Base-by-base conservation (phyloP, 2,888 invertebrate genomes). In the Protophormia terraenovae region DNA sequence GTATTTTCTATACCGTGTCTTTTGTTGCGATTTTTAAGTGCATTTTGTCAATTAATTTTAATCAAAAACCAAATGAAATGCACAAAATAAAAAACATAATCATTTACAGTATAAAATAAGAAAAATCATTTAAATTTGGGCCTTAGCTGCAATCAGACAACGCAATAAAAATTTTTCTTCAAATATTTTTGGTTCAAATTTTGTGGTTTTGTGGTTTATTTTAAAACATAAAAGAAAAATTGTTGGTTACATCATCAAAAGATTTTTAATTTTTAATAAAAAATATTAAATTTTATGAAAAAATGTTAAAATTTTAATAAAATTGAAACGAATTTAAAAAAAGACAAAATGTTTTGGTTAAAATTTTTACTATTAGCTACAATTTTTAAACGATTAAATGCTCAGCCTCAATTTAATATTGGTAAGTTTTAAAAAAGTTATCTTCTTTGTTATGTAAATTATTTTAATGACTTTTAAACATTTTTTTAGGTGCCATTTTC, bases 401-500 rank as follows among this genome's bases (percentile, higher is more conserved):
- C n/a, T 19, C 64, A 72, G 53, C 60, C 73, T 10, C 58, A 86
- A 84, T 87, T 87, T 41, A 86, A 82, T 76, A 69, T 88, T 45
- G 88, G 87, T 87, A 77, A 86, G 87, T 73, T 32, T 35, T 6
- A 27, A 12, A 14, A 38, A 10, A 24, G 22, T 24, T 27, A 62
- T 64, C 29, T n/a, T 72, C 7, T 22, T 27, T 77, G 7, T 14
- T 0, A 2, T 35, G 10, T 19, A 29, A 6, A 47, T 32, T n/a
- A 27, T 62, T 45, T 62, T 12, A 47, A 55, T 50, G 1, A 67
- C 16, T 22, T 47, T 22, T 8, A 35, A n/a, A 24, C 4, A 16
- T 35, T 58, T 27, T 62, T 32, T n/a, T 14, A 93, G 93, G 93
- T 58, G 90, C 89, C 81, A 93, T 95, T 86, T 94, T 95, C 87